Evolutionary conservation across 2,113 vertebrate genomes (phyloP).

Genomic region (Scalopus aquaticus): DNA sequence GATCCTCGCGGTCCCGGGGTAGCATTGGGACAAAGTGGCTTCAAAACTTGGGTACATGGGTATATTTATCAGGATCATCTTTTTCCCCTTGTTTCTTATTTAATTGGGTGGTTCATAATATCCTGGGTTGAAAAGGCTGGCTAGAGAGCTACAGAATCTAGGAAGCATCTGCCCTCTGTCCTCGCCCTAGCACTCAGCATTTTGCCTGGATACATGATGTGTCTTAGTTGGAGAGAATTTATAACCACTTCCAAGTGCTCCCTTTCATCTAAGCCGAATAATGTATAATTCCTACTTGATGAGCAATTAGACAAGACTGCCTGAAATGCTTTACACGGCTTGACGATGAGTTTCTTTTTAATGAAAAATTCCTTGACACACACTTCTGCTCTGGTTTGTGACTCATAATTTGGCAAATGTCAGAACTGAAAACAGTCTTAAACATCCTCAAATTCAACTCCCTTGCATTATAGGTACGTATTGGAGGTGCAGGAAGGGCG

Average conservation of each 20-base stretch:
- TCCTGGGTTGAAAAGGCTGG: neutral
- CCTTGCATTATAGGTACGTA: rapidly evolving
- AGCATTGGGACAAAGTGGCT: neutral
- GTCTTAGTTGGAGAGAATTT: neutral
- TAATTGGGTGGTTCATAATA: neutral
- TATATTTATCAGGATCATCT: neutral
- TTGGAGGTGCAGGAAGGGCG: neutral
- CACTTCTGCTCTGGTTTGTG: neutral
- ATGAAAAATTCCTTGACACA: conserved; percentile 54
- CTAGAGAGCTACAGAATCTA: conserved; percentile 37
- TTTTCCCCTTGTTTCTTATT: neutral
- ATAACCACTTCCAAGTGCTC: conserved; percentile 36
- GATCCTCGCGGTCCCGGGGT: neutral
- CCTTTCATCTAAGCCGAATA: conserved; percentile 47
- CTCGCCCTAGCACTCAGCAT: neutral
- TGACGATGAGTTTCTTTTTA: conserved; percentile 53
- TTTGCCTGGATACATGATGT: conserved; percentile 1
- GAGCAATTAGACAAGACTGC: conserved; percentile 37
- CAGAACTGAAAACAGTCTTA: neutral
- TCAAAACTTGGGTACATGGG: neutral
- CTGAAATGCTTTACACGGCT: neutral
- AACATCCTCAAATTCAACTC: neutral
- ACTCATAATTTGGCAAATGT: neutral
- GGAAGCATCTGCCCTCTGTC: neutral
- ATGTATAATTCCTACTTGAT: conserved; percentile 39